Evolutionary conservation across 2,797 vertebrate species (phyloP).

Genomic region (Gallinago solitaria): DNA sequence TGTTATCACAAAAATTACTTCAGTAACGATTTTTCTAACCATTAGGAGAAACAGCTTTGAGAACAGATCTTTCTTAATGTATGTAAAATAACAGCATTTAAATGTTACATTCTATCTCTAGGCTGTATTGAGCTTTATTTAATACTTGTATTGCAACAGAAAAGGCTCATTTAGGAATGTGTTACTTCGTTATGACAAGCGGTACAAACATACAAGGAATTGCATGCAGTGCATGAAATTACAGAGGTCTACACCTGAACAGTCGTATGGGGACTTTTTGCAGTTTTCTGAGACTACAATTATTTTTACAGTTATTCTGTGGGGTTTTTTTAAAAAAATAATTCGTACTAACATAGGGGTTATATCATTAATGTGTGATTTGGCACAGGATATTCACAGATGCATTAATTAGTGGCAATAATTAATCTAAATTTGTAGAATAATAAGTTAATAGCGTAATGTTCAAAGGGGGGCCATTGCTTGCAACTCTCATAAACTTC

Average conservation of each 20-base stretch:
- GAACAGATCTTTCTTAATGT: not conserved
- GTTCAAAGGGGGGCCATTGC: not conserved
- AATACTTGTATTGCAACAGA: not conserved
- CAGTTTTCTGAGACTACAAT: not conserved
- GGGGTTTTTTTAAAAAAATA: accelerated
- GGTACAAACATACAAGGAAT: not conserved
- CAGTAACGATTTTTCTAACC: not conserved
- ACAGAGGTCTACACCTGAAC: not conserved
- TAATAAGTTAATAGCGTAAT: not conserved
- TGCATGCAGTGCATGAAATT: not conserved
- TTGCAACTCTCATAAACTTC: not conserved
- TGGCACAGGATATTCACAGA: not conserved
- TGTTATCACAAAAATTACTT: not conserved
- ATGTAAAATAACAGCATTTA: not conserved
- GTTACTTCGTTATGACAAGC: not conserved
- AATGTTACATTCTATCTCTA: not conserved
- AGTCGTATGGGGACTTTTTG: not conserved
- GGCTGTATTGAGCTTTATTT: not conserved
- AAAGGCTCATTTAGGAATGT: not conserved
- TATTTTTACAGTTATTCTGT: not conserved
- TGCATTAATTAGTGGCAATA: not conserved
- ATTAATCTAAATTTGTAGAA: not conserved
- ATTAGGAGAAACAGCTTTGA: not conserved
- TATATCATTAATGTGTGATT: not conserved
- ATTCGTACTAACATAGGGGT: not conserved